Percentiles rank a stretch among this genome's conserved stretches.
Conservation (phyloP, 1,140 invertebrate genomes). For the Hesperophylax magnus region DNA sequence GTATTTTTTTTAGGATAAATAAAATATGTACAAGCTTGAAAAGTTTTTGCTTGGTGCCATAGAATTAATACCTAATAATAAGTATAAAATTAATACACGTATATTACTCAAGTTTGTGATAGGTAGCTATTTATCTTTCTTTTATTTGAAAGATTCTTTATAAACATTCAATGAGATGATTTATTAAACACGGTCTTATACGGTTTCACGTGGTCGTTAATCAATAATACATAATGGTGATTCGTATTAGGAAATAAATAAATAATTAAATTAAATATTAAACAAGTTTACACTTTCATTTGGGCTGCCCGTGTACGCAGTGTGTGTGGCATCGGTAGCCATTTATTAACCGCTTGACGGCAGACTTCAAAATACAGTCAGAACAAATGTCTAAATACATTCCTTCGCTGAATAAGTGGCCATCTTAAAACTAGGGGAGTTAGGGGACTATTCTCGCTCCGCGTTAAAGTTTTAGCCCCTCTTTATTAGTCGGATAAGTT, state of each 20-base stretch:
- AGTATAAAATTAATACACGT: too few relatives aligned
- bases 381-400: constrained; percentile 52
- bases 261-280: constrained; percentile 9
- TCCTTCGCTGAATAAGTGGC: constrained; percentile 34
- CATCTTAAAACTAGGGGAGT: background rate
- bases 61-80: too few relatives aligned
- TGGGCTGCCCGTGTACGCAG: background rate
- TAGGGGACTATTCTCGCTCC: background rate
- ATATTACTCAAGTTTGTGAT: too few relatives aligned
- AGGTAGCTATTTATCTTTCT: too few relatives aligned
- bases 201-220: too few relatives aligned
- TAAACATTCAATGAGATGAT: too few relatives aligned
- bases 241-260: background rate
- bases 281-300: constrained; percentile 11
- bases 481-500: background rate
- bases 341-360: constrained; percentile 46
- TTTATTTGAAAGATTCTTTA: too few relatives aligned
- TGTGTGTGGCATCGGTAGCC: constrained; percentile 44
- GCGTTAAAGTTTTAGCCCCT: background rate
- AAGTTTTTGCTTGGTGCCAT: too few relatives aligned
- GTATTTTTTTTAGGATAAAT: too few relatives aligned
- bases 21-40: too few relatives aligned
- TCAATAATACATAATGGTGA: too few relatives aligned
- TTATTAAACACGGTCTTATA: too few relatives aligned
- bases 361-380: constrained; percentile 47